phyloP scores from a whole-genome alignment of 2,888 invertebrate genomes.

The Drosophila hamatofila region DNA sequence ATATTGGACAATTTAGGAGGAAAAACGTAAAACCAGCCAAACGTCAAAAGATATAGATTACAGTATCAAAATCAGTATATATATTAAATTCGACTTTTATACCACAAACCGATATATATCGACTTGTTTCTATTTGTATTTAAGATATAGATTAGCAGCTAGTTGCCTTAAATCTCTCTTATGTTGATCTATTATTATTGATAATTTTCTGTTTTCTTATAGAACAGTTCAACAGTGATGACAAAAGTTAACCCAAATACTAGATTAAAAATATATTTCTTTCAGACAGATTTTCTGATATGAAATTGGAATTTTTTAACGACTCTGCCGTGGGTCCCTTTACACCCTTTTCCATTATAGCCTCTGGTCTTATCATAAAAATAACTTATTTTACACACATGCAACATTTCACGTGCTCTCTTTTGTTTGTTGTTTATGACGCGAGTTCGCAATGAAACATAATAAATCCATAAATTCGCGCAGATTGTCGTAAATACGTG shows the following conservation, averaged over 20 bases:
- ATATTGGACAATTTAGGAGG: neutral
- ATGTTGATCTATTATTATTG: too few species aligned
- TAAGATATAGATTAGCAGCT: neutral
- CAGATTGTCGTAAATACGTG: conserved; percentile 59
- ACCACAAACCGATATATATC: too few species aligned
- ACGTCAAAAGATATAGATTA: neutral
- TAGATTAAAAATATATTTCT: conserved; percentile 30
- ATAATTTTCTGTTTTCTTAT: neutral
- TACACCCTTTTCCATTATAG: neutral
- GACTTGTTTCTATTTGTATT: neutral
- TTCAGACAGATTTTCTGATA: conserved; percentile 1
- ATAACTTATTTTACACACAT: conserved; percentile 21
- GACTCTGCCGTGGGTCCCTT: neutral
- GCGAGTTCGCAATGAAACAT: conserved; percentile 4
- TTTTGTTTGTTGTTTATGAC: conserved; percentile 39
- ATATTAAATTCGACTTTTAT: too few species aligned
- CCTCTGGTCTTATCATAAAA: neutral
- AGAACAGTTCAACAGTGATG: neutral
- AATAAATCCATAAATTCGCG: conserved; percentile 69
- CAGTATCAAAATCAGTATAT: too few species aligned
- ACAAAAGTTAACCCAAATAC: conserved; percentile 10
- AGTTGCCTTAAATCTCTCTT: neutral
- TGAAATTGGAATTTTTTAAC: conserved; percentile 20
- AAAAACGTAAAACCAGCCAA: neutral
- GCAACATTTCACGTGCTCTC: conserved; percentile 60